Percentiles rank a stretch among this genome's conserved stretches.
Conservation (phyloP, 1,140 invertebrate genomes). For the Drosophila albomicans region DNA sequence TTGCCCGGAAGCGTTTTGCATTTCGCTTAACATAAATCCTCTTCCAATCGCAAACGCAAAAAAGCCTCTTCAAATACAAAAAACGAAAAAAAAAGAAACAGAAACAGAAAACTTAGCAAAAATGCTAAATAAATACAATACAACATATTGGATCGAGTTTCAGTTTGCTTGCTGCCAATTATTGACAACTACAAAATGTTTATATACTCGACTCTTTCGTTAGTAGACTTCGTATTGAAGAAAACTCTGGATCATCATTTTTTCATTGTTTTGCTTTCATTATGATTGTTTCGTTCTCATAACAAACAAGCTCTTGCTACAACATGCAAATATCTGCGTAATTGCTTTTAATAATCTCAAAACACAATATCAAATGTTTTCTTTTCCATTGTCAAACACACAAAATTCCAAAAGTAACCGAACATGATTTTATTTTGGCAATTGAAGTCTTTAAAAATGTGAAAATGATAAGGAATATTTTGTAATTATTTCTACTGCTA, state of each 20-base stretch:
- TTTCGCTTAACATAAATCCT: slow-evolving; percentile 27
- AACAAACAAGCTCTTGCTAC: too few species aligned
- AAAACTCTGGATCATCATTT: neutral
- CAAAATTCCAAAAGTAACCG: too few species aligned
- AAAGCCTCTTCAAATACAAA: slow-evolving; percentile 10
- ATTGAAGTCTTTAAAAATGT: too few species aligned
- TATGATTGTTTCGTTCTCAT: too few species aligned
- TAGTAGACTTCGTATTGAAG: slow-evolving; percentile 3
- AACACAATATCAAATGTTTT: too few species aligned
- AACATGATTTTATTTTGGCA: too few species aligned
- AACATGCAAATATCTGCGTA: too few species aligned
- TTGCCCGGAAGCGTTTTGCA: slow-evolving; percentile 21
- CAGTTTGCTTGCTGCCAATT: neutral
- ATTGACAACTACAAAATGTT: slow-evolving; percentile 4
- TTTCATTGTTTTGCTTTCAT: too few species aligned
- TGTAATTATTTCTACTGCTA: too few species aligned
- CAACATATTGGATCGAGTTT: neutral
- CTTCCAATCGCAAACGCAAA: slow-evolving; percentile 4
- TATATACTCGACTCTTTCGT: neutral
- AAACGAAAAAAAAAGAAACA: neutral
- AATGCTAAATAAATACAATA: neutral
- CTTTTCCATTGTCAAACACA: too few species aligned
- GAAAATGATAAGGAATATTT: too few species aligned
- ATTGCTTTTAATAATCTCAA: too few species aligned
- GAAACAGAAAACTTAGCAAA: neutral